phyloP scores from a whole-genome alignment of 2,113 vertebrate species.

The Mesembrinibis cayennensis region DNA sequence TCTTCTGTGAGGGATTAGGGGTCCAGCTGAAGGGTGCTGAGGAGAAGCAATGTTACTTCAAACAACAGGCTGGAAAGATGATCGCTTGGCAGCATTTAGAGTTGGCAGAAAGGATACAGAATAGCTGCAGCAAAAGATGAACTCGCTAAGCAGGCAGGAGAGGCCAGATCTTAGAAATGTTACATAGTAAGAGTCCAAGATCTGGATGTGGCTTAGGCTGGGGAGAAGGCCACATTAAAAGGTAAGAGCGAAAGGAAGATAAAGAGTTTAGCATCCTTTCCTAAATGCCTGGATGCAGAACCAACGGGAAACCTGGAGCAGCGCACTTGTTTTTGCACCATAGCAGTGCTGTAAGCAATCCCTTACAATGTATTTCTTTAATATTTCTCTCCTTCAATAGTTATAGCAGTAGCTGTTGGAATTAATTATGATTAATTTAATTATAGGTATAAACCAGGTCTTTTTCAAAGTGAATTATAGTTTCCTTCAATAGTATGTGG shows the following conservation, averaged over 20 bases:
- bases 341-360: not conserved
- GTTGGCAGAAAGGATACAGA: not conserved
- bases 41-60: not conserved
- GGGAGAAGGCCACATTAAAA: not conserved
- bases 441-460: constrained; percentile 53
- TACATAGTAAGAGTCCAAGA: not conserved
- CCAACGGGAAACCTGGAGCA: not conserved
- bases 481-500: constrained; percentile 8
- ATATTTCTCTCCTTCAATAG: constrained; percentile 16
- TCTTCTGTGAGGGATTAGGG: not conserved
- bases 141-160: not conserved
- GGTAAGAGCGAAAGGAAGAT: not conserved
- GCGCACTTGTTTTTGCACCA: not conserved
- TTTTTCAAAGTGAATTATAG: constrained; percentile 48
- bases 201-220: not conserved
- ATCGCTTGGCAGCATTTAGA: not conserved
- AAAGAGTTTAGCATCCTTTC: not conserved
- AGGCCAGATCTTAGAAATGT: not conserved
- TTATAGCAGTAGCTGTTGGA: constrained; percentile 18
- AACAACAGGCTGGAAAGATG: not conserved
- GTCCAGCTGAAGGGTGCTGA: not conserved
- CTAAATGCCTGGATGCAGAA: not conserved
- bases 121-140: not conserved
- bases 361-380: not conserved
- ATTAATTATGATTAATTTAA: constrained; percentile 66